Evolutionary conservation across 2,797 vertebrate species (phyloP).

Genomic region (Psittacula derbiana): DNA sequence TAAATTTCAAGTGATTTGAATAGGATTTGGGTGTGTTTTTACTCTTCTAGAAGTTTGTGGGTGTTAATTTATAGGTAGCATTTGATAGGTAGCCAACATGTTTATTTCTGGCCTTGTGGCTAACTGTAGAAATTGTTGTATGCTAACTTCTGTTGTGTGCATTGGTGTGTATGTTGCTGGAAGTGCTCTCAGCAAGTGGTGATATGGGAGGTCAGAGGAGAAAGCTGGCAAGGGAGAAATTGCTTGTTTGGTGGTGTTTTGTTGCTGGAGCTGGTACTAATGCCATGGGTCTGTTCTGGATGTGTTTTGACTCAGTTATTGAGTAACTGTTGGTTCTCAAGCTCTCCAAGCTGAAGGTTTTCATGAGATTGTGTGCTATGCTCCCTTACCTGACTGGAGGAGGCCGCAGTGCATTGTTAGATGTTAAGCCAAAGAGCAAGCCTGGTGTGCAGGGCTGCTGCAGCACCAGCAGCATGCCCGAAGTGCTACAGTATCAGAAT

Average conservation of each 20-base stretch:
- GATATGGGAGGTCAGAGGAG: not conserved
- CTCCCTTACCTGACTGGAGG: not conserved
- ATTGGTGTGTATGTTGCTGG: not conserved
- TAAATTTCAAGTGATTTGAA: not conserved
- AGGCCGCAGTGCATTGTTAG: rapidly evolving
- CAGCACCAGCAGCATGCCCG: rapidly evolving
- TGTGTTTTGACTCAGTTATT: not conserved
- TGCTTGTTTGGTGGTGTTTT: not conserved
- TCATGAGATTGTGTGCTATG: not conserved
- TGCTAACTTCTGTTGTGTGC: not conserved
- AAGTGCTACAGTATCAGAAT: not conserved
- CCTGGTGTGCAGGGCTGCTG: rapidly evolving
- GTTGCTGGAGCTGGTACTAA: not conserved
- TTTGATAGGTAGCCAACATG: not conserved
- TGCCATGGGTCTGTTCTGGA: rapidly evolving
- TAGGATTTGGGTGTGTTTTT: not conserved
- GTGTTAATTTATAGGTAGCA: not conserved
- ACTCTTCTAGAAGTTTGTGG: not conserved
- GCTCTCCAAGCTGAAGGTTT: not conserved
- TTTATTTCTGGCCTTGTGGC: not conserved
- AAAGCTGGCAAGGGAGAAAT: not conserved
- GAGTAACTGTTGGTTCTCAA: not conserved
- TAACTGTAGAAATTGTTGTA: not conserved
- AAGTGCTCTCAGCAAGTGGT: not conserved
- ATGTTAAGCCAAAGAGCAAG: not conserved